Percentiles rank a stretch among this genome's conserved stretches.
phyloP scores from a whole-genome alignment of 92 coral and sea anemone genomes.

The Umimayanthus chanpuru region DNA sequence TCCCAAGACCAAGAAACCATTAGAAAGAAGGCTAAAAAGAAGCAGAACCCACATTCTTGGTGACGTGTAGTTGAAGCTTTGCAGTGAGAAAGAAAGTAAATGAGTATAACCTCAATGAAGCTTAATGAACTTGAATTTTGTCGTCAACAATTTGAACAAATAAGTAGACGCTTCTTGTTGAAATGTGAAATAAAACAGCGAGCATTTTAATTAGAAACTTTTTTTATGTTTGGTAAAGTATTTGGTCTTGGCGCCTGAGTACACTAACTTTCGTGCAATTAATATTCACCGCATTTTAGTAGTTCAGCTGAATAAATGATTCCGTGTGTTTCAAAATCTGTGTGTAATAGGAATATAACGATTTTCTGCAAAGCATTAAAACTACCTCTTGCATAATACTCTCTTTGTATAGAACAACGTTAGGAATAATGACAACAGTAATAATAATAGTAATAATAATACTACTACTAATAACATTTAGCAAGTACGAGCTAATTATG shows the following conservation, averaged over 20 bases:
- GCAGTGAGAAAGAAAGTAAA: background rate
- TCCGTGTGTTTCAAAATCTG: background rate
- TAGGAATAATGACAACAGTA: background rate
- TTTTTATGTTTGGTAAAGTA: constrained; percentile 5
- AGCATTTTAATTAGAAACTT: constrained; percentile 3
- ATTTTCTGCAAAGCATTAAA: background rate
- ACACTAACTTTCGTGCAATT: background rate
- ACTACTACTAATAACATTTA: no score
- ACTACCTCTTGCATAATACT: background rate
- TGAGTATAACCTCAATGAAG: background rate
- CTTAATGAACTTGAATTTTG: background rate
- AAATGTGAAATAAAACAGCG: background rate
- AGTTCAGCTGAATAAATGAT: constrained; percentile 9
- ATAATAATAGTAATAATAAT: no score
- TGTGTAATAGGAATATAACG: background rate
- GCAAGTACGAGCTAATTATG: background rate
- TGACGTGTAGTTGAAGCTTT: background rate
- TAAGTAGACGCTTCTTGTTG: background rate
- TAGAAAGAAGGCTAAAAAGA: background rate
- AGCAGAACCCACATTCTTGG: constrained; percentile 19
- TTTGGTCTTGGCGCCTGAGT: constrained; percentile 21
- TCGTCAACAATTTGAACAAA: background rate
- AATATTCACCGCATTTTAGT: background rate
- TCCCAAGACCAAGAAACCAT: constrained; percentile 1
- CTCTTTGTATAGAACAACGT: background rate